phyloP scores from a whole-genome alignment of 2,888 invertebrate genomes.

The Camptogramma bilineatum region DNA sequence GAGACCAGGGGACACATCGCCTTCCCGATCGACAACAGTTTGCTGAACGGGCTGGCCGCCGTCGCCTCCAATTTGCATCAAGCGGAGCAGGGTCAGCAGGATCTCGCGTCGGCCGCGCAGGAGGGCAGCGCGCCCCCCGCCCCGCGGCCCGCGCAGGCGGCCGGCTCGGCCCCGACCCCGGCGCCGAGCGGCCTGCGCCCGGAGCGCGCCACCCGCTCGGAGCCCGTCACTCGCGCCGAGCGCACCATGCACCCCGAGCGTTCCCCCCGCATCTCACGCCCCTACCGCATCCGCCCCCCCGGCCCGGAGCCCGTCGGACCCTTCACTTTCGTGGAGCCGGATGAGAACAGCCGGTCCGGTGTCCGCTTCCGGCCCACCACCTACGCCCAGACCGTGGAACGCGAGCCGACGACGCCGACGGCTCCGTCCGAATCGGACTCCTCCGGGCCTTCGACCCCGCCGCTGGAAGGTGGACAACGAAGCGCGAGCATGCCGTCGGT shows the following conservation, averaged over 20 bases:
- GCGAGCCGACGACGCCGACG: no score
- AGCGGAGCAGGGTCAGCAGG: constrained; percentile 13
- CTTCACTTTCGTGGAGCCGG: no score
- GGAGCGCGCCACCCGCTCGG: not conserved
- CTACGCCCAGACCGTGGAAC: no score
- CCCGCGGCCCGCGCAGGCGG: not conserved
- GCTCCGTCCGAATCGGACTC: not conserved
- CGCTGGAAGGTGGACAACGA: not conserved
- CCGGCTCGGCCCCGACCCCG: not conserved
- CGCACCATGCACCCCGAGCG: not conserved
- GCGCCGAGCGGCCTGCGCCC: not conserved
- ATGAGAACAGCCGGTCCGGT: no score
- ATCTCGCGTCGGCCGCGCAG: not conserved
- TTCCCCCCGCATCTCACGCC: not conserved
- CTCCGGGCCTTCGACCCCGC: not conserved
- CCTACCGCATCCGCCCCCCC: no score
- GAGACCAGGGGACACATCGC: constrained; percentile 68
- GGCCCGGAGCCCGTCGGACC: no score
- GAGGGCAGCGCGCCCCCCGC: not conserved
- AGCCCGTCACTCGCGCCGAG: not conserved
- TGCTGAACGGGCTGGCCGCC: constrained; percentile 54
- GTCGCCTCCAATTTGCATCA: constrained; percentile 38
- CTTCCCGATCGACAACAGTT: constrained; percentile 59
- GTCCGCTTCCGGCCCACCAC: no score
- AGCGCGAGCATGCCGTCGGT: not conserved